Evolutionary conservation across 2,888 invertebrate species (phyloP), one percentile per base, ranked within the genome.

Genomic region (Cantharis rufa): DNA sequence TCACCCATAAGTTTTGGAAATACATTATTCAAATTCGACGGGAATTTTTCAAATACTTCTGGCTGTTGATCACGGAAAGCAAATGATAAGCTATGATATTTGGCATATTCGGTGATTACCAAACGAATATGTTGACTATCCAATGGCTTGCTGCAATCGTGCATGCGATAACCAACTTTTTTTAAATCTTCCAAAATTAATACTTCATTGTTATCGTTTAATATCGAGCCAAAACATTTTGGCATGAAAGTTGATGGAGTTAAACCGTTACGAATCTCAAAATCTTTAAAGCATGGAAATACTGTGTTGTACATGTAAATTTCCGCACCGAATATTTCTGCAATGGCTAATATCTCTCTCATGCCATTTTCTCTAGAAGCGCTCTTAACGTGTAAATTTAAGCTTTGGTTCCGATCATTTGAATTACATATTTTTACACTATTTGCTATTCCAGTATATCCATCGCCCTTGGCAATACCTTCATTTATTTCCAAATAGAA

Each of bases 71-170:
- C 78, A 16, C 80, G 84, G 62, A 86, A 73, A 0, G 84, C 86
- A 13, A 83, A 82, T 1, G 84, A 84, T 3, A 84, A 77, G 0
- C 84, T 83, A 72, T 87, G 87, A 18, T 84, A 84, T 69, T 82
- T 83, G 0, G 82, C 86, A 63, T 85, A 84, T 69, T 84, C 84
- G n/a, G 79, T 79, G 15, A 86, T 71, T 15, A 85, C 84, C 5
- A 83, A 24, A 15, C 73, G 71, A 1, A 85, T 76, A 75, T 86
- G 86, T 21, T 82, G 76, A 16, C 81, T 79, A 69, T 85, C 79
- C 80, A 86, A 83, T 10, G 82, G 81, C n/a, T 76, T 74, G 24
- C 80, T 82, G 15, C 83, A 79, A 70, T 85, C 79, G 82, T 83
- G 84, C 66, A 86, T 71, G 74, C 24, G 9, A 24, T 81, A 86